Evolutionary conservation across 1,140 invertebrate genomes (phyloP).

Genomic region (Asobara japonica): DNA sequence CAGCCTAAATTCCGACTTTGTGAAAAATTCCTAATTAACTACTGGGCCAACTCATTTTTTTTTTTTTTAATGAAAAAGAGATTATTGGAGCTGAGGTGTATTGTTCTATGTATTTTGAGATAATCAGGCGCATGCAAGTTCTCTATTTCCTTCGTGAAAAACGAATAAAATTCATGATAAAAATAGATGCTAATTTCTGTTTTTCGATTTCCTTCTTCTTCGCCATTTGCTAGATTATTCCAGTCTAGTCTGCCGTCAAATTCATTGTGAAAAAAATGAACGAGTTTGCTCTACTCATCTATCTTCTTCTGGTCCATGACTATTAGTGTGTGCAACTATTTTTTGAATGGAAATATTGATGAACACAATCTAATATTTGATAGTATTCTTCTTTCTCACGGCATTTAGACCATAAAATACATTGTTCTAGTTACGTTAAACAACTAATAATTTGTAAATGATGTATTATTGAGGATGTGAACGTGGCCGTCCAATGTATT

Average conservation of each 20-base stretch:
- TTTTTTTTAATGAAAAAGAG: no score
- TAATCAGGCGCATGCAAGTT: no score
- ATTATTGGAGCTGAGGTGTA: no score
- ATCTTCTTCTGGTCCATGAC: not conserved
- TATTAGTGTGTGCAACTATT: not conserved
- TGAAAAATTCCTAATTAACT: no score
- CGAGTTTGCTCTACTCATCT: not conserved
- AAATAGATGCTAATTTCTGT: not conserved
- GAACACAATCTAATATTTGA: not conserved
- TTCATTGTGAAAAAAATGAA: not conserved
- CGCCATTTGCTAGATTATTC: not conserved
- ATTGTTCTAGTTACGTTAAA: not conserved
- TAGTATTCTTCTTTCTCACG: not conserved
- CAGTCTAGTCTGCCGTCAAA: not conserved
- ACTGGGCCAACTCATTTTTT: no score
- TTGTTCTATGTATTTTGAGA: no score
- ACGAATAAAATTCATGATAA: not conserved
- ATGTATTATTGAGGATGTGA: not conserved
- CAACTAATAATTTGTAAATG: not conserved
- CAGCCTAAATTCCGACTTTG: no score
- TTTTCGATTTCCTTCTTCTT: not conserved
- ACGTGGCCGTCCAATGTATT: constrained; percentile 1
- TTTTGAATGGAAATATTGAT: not conserved
- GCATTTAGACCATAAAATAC: not conserved
- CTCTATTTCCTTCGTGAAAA: not conserved